A percentile compares a stretch with the other conserved stretches of the same genome.
phyloP scores from a whole-genome alignment of 2,888 invertebrate species.

The Polydesmus complanatus region DNA sequence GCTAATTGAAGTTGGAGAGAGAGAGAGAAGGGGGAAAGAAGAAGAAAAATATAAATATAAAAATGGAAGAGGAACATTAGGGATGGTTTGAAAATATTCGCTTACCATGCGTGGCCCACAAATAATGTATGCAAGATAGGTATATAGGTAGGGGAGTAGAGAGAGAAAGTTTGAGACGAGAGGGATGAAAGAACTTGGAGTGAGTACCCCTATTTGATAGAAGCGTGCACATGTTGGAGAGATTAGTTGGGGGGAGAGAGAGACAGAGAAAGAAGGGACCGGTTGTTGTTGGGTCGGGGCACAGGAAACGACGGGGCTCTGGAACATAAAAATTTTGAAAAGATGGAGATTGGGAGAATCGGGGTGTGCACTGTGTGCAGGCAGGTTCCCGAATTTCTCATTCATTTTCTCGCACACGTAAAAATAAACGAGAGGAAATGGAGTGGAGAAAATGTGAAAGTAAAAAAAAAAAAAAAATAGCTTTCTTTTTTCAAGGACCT shows the following conservation, averaged over 20 bases:
- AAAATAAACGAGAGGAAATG: conserved; percentile 10
- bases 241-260: not conserved
- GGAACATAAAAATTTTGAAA: not conserved
- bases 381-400: too few species aligned
- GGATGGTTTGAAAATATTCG: too few species aligned
- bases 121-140: not conserved
- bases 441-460: conserved; percentile 5
- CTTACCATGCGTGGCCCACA: too few species aligned
- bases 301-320: not conserved
- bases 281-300: not conserved
- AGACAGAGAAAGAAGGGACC: not conserved
- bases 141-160: not conserved
- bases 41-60: too few species aligned
- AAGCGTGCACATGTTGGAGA: not conserved
- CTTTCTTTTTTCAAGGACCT: not conserved
- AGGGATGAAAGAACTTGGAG: too few species aligned
- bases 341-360: not conserved
- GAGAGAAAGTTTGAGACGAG: not conserved
- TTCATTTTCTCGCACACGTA: too few species aligned
- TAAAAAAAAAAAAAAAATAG: not conserved
- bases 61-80: too few species aligned
- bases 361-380: too few species aligned
- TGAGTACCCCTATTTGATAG: not conserved
- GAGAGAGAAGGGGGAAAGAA: not conserved
- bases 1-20: not conserved